Base-by-base conservation (phyloP, 2,113 vertebrate species). In the Psophia crepitans region DNA sequence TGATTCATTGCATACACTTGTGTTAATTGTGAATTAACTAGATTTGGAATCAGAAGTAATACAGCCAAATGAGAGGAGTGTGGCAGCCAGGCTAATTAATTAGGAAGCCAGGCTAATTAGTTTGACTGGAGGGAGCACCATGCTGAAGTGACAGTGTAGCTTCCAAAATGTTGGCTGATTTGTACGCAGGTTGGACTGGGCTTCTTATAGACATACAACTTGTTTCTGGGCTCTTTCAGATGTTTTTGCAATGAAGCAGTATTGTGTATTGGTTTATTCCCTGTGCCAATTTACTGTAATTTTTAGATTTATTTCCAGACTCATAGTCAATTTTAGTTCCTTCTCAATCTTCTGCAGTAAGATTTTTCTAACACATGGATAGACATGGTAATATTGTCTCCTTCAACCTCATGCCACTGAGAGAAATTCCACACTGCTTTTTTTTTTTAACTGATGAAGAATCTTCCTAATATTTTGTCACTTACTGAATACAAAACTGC, bases 91-190 rank as follows among this genome's bases (percentile, higher is more conserved):
- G 53, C 43, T 90, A 87, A 89, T 91, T 94, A 86, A 89, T 89
- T 91, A 71, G 77, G 84, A 87, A 93, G 51, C 60, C 69, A 63
- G 56, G 37, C 26, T 95, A 87, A 93, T 91, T 93, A 82, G 18
- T 87, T 90, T 91, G 63, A 56, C 78, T 90, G 57, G 58, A 93
- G 85, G 53, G 61, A 90, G 35, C 53, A 88, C 57, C 48, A 53
- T 88, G 88, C 56, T 97, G 82, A 69, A 68, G 35, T 91, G 77
- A 63, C 68, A 84, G 2, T 46, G 22, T 56, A 75, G 56, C n/a
- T 91, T 95, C 84, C 81, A 89, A 68, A 93, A 76, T 84, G 63
- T 43, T 82, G 26, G 24, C 43, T 84, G 61, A 68, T 79, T 79
- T 87, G 16, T 61, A 41, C 41, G 23, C 3, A 21, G 33, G 32